phyloP scores from a whole-genome alignment of 2,113 vertebrate species.

The Serinus canaria region DNA sequence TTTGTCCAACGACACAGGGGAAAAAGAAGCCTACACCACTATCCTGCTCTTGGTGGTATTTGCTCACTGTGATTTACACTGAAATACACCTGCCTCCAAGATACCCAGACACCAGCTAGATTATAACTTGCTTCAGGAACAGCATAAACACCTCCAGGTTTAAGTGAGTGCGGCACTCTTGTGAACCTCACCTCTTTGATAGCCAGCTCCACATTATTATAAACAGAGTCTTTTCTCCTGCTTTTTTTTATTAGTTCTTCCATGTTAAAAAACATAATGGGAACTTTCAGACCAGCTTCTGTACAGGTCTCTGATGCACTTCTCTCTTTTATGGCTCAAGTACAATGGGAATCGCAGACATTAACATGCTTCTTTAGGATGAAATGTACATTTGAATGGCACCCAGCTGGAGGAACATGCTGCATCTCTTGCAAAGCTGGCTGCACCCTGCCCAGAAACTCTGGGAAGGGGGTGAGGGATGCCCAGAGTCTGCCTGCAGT shows the following conservation, averaged over 20 bases:
- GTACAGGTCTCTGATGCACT: constrained; percentile 34
- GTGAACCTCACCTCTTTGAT: background rate
- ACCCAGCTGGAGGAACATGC: constrained; percentile 26
- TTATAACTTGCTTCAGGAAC: background rate
- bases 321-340: constrained; percentile 57
- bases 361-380: constrained; percentile 65
- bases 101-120: background rate
- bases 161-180: background rate
- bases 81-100: background rate
- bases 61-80: background rate
- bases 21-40: background rate
- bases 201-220: background rate
- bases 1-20: background rate
- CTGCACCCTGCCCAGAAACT: background rate
- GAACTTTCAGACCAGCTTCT: constrained; percentile 35
- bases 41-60: background rate
- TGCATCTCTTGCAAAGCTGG: background rate
- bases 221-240: background rate
- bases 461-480: background rate
- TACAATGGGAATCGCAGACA: constrained; percentile 54
- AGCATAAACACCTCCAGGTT: background rate
- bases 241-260: constrained; percentile 55
- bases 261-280: constrained; percentile 55
- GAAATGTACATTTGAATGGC: constrained; percentile 60
- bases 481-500: background rate